Base-by-base conservation (phyloP, 2,113 vertebrate species). In the Thunnus maccoyii region DNA sequence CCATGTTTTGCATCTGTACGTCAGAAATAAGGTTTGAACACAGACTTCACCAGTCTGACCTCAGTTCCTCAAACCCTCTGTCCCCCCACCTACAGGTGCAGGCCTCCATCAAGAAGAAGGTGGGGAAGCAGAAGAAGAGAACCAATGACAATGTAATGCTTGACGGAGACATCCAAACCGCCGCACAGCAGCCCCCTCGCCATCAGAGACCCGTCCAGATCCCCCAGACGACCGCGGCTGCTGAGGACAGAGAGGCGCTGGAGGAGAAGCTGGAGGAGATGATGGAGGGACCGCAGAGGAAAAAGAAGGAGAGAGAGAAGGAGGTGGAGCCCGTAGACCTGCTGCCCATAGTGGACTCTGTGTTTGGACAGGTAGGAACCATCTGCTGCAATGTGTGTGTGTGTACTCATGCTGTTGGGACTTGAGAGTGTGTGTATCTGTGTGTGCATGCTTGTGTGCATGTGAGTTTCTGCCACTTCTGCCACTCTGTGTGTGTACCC, bases 281-380 rank as follows among this genome's bases (percentile, higher is more conserved):
- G 67, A 82, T 93, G 83, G 93, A 91, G 79, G 89, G 86, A 69
- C 47, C 71, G 0, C 84, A 71, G 32, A 83, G 88, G 63, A 73
- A 75, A 41, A 82, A 82, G 12, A 71, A 17, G n/a, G 88, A 82
- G 74, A 67, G 61, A 12, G 88, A 90, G 63, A 63, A 25, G 27
- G 88, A 87, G 72, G 78, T 3, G 13, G 84, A 93, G 41, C 63
- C 88, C 1, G 66, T 71, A 0, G 88, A 95, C 70, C 92, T 96
- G 74, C 70, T 86, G 64, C 91, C 93, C 32, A 94, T 95, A 1
- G 92, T 96, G 51, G 87, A 93, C 58, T 93, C 94, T 5, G 87
- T 94, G 82, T 96, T 93, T 55, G 95, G 95, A 85, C 95, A 93
- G 90, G 95, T 96, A 95, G 78, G 94, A 62, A 30, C 5, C 32